phyloP scores from a whole-genome alignment of 2,888 invertebrate species.

The Leptura quadrifasciata region DNA sequence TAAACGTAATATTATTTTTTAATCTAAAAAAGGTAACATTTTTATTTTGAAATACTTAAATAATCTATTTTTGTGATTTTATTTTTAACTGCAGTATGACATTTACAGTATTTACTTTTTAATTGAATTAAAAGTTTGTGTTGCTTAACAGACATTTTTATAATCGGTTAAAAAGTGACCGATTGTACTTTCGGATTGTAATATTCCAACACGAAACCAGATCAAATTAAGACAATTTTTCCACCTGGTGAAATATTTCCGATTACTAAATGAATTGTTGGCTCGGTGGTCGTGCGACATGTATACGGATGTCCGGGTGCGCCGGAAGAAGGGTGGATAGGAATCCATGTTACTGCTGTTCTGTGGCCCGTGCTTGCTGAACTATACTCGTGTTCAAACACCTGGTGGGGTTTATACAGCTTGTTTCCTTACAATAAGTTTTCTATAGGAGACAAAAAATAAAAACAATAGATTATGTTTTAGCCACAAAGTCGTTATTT shows the following conservation, averaged over 20 bases:
- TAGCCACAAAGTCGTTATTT: not conserved
- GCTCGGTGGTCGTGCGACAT: conserved; percentile 66
- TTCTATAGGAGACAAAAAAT: not conserved
- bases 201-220: not conserved
- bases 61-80: too few relatives aligned
- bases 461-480: not conserved
- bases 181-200: not conserved
- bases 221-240: conserved; percentile 23
- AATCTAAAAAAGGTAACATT: too few relatives aligned
- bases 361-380: conserved; percentile 46
- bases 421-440: conserved; percentile 35
- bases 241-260: conserved; percentile 45
- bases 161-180: too few relatives aligned
- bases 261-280: conserved; percentile 56
- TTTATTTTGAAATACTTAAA: too few relatives aligned
- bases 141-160: too few relatives aligned
- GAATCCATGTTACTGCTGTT: conserved; percentile 64
- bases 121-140: too few relatives aligned
- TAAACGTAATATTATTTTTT: too few relatives aligned
- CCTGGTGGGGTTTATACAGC: conserved; percentile 47
- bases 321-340: conserved; percentile 68
- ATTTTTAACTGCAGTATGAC: too few relatives aligned
- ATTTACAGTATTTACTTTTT: too few relatives aligned
- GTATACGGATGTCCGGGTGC: conserved; percentile 69
- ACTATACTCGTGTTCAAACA: conserved; percentile 52